Evolutionary conservation across 2,888 invertebrate species (phyloP), one percentile per base, ranked within the genome.

Genomic region (Baccha elongata): DNA sequence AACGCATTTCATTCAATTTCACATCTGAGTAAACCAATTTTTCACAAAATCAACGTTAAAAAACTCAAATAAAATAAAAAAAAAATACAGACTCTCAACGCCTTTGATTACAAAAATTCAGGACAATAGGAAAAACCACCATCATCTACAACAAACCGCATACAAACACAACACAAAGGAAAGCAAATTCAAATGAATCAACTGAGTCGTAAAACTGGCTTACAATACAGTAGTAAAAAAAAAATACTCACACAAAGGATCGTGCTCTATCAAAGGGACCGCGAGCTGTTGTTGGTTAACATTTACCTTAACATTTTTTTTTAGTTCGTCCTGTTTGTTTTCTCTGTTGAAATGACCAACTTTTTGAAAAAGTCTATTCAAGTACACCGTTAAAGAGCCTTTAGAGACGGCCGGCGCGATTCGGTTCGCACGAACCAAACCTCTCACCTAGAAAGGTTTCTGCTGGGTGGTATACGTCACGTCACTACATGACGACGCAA

Each of bases 311-410:
- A 44, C 42, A 29, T 58, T 58, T 58, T 37, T 55, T 40, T 23
- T 48, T 7, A 0, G 15, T 3, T 7, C 13, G 8, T 55, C n/a
- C 26, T 58, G 15, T 58, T 26, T 52, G 32, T 11, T 23, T 10
- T 8, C 17, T 35, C 5, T 11, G 44, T 64, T 40, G 48, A 79
- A 73, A 79, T 73, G 67, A 48, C 79, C 67, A 73, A 67, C 73
- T 73, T 73, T 73, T 73, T 73, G 52, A 46, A 78, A n/a, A 60
- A 60, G 60, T 67, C 52, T 21, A 73, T 67, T 79, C 58, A 78
- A 44, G 73, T 65, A 52, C 52, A 72, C 2, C 44, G 58, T 52
- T 72, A 67, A 72, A 72, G 42, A 79, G 58, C 67, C 52, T 60
- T 37, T 52, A 60, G 42, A 52, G 73, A 62, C 50, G n/a, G 68